Evolutionary conservation across 2,888 invertebrate genomes (phyloP).

Genomic region (Selenia dentaria): DNA sequence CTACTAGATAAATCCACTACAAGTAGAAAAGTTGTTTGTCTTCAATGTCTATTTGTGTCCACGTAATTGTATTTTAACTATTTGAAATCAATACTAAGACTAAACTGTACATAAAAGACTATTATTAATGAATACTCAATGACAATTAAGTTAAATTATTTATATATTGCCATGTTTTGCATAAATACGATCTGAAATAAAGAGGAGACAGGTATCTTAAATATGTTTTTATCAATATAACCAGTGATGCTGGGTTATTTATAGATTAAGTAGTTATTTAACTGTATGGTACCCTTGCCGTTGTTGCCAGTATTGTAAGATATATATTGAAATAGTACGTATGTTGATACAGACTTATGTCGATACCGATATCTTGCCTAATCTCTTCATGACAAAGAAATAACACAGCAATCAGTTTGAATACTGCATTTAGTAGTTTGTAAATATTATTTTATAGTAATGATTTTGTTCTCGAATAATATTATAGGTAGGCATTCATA

Average conservation of each 20-base stretch:
- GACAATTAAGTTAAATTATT: slow-evolving; percentile 5
- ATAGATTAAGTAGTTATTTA: slow-evolving; percentile 7
- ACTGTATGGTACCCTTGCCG: slow-evolving; percentile 17
- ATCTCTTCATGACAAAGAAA: slow-evolving; percentile 5
- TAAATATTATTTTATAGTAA: slow-evolving; percentile 42
- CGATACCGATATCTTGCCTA: slow-evolving; percentile 55
- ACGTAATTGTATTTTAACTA: too few species aligned
- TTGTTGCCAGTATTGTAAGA: slow-evolving; percentile 19
- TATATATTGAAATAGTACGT: background rate
- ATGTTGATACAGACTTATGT: slow-evolving; percentile 39
- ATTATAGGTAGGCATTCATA: too few species aligned
- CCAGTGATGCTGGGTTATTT: slow-evolving; percentile 13
- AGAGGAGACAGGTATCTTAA: background rate
- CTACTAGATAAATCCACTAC: too few species aligned
- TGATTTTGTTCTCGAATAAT: slow-evolving; percentile 33
- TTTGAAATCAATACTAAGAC: background rate
- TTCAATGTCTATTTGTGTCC: too few species aligned
- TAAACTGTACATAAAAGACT: slow-evolving; percentile 12
- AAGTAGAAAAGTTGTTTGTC: too few species aligned
- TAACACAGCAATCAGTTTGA: slow-evolving; percentile 38
- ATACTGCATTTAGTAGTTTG: slow-evolving; percentile 49
- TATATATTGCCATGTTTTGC: slow-evolving; percentile 1
- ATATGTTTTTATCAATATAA: background rate
- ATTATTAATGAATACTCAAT: slow-evolving; percentile 19
- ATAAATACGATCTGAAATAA: background rate